Evolutionary conservation across 2,113 vertebrate genomes (phyloP).

Genomic region (Alouatta palliata): DNA sequence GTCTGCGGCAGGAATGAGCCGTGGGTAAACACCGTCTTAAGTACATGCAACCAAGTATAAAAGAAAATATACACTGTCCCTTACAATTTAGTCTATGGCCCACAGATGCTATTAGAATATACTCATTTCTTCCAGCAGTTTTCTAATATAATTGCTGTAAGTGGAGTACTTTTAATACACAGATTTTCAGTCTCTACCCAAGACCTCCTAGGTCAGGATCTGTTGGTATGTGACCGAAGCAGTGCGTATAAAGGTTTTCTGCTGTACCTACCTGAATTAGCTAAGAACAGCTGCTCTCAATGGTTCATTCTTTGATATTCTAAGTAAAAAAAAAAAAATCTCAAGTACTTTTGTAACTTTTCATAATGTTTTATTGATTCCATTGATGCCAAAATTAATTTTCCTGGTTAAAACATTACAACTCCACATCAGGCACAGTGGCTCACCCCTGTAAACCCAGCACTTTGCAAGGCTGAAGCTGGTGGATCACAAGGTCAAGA

Average conservation of each 20-base stretch:
- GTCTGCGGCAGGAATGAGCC: background rate
- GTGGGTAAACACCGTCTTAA: background rate
- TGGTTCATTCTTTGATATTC: background rate
- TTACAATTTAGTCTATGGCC: background rate
- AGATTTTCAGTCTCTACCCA: background rate
- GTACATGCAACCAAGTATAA: background rate
- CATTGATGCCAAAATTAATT: constrained; percentile 19
- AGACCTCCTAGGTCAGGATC: background rate
- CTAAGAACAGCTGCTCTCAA: background rate
- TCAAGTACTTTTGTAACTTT: background rate
- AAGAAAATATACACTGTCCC: background rate
- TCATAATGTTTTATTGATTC: background rate
- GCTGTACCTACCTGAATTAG: background rate
- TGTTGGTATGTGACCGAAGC: background rate
- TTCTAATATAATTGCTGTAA: background rate
- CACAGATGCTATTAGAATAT: background rate
- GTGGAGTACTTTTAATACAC: background rate
- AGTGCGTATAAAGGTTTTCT: background rate
- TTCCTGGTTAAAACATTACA: background rate
- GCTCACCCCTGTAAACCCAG: too few species aligned
- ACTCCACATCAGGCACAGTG: too few species aligned
- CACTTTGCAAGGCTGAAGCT: too few species aligned
- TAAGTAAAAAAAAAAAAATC: background rate
- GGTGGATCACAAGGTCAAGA: too few species aligned
- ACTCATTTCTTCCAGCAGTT: constrained; percentile 6